Conservation (phyloP, 2,888 invertebrate genomes). For the Lasiommata megera region DNA sequence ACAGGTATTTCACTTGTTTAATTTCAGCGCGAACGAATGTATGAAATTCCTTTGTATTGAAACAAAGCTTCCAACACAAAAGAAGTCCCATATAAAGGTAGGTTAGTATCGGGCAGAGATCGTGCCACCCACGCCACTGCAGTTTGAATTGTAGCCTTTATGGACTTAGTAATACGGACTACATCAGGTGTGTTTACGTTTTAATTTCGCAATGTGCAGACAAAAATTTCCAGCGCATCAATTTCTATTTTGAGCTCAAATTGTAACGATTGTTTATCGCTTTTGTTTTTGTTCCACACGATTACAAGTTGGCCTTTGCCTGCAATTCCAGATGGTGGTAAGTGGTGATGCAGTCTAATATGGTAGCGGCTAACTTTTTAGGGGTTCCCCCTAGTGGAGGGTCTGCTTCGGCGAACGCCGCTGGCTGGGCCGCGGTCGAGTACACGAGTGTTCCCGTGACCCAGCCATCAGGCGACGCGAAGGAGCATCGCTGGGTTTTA, state of each 20-base stretch:
- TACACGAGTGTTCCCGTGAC: too few relatives aligned
- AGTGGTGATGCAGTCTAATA: too few relatives aligned
- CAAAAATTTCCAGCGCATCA: not conserved
- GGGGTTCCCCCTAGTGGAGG: too few relatives aligned
- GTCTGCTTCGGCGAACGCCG: too few relatives aligned
- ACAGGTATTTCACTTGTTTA: constrained; percentile 13
- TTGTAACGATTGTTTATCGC: not conserved
- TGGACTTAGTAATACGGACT: not conserved
- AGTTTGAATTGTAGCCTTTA: not conserved
- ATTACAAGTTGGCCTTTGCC: too few relatives aligned
- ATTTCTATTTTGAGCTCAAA: not conserved
- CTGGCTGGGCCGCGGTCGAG: too few relatives aligned
- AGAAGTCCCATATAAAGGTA: constrained; percentile 4
- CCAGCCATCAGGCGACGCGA: too few relatives aligned
- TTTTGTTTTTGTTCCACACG: too few relatives aligned
- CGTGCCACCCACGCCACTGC: not conserved
- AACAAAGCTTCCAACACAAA: constrained; percentile 17
- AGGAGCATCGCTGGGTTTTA: too few relatives aligned
- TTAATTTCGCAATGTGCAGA: not conserved
- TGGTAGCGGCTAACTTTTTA: too few relatives aligned
- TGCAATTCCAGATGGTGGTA: too few relatives aligned
- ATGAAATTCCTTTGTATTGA: constrained; percentile 7
- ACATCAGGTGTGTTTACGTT: not conserved
- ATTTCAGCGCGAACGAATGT: constrained; percentile 1
- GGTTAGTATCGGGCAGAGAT: not conserved